Base-by-base conservation (phyloP, 2,113 vertebrate species). In the Acrocephalus arundinaceus region DNA sequence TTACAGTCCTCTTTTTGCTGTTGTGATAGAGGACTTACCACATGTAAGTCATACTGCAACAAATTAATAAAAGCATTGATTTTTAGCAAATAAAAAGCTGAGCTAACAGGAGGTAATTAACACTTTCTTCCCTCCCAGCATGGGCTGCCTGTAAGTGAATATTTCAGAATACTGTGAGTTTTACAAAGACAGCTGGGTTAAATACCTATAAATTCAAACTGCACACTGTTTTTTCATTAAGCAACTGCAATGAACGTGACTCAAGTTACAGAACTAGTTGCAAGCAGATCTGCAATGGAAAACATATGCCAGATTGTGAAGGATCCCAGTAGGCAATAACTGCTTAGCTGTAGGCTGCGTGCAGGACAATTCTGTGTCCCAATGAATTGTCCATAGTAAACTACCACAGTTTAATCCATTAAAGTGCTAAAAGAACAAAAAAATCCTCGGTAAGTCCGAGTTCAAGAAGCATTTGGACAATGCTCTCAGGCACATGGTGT, bases 151-250 rank as follows among this genome's bases (percentile, higher is more conserved):
- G 6, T 37, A 52, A 83, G 37, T 13, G 27, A 89, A 2, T 78
- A 66, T 66, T 79, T 65, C 54, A 73, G 49, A 75, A 54, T 30
- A 65, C 28, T 49, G 35, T 57, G 49, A 82, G 48, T 90, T 73
- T 75, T 86, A 70, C 41, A 33, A 83, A 83, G 51, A 59, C 41
- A 84, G 68, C 39, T 54, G 43, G 61, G 27, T 28, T 66, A 67
- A 94, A 92, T 61, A 77, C 57, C 57, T 78, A 68, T 78, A 86
- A 87, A 81, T 85, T 86, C 55, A 65, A 94, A 72, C 52, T 54
- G 54, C 24, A 33, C 24, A 14, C 11, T 66, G 33, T 58, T 91
- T 93, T 93, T 81, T 76, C 52, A 65, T 65, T 77, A 90, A 91
- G 46, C 22, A 77, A 61, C 24, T 55, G 15, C 79, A 75, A 67